Evolutionary conservation across 2,888 invertebrate species (phyloP), one percentile per base, ranked within the genome.

Genomic region (Crepidodera aurea): DNA sequence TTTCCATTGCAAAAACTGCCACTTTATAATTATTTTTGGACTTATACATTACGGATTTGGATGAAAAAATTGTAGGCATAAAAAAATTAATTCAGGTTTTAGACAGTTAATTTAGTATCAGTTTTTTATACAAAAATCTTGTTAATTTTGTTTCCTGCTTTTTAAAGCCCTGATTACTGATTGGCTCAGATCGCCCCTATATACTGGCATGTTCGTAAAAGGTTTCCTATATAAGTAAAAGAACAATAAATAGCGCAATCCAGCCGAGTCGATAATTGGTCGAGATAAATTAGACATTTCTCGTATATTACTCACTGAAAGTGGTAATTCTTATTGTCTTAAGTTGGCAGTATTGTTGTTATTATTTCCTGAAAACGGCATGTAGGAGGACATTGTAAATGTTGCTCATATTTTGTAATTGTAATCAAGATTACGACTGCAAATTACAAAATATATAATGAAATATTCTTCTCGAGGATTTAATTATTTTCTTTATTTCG

Each of bases 361-460:
- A 77, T 78, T 79, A 77, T 78, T 79, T 78, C 78, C 77, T 78
- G 79, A 79, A 79, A 78, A 70, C 69, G 69, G 69, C 72, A 73
- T 74, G 79, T 79, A 74, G 80, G 80, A 72, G 79, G 79, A 79
- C 79, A 71, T 75, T 64, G 78, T 74, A 76, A 80, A 79, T 78
- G 80, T 76, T 73, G 75, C 73, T 73, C 78, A 77, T 79, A 80
- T 79, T 80, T 79, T 77, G 78, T 79, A 79, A 80, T 80, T 79
- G 78, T 74, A 79, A 80, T 80, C 79, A 79, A 79, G 78, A 79
- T 80, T 77, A 73, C 68, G 74, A 70, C 69, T 68, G 77, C 74
- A 75, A 76, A 77, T 77, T 78, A 75, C 73, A 71, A 75, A 77
- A 74, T 73, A 69, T 72, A 72, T 72, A 74, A 73, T 76, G 74